These are phyloP conservation scores for Alethe castanea DNA, from an alignment of 2,113 vertebrate genomes.

Conservation along the genomic window DNA sequence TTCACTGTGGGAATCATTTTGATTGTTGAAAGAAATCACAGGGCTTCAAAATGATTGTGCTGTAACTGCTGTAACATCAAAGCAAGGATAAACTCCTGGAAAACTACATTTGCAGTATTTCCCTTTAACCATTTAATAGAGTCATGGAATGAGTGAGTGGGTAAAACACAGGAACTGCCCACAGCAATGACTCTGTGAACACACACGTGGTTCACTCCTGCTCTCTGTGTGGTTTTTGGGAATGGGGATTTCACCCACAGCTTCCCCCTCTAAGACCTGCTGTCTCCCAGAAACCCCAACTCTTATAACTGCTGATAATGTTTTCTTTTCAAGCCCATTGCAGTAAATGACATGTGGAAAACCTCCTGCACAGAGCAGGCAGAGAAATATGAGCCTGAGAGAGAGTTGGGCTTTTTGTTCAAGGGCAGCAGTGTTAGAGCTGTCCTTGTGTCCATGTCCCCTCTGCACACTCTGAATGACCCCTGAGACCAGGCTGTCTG, in stretches of 20 bases:
- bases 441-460: background rate
- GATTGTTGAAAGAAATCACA: constrained; percentile 12
- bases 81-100: background rate
- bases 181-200: background rate
- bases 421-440: background rate
- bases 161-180: background rate
- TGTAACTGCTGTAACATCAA: background rate
- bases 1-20: constrained; percentile 14
- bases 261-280: background rate
- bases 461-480: background rate
- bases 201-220: accelerated
- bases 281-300: background rate
- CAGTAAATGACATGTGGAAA: background rate
- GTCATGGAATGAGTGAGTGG: background rate
- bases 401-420: background rate
- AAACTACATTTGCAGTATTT: background rate
- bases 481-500: accelerated
- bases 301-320: accelerated
- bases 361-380: background rate
- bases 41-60: background rate
- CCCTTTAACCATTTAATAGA: background rate
- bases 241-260: background rate
- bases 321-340: background rate
- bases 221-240: accelerated
- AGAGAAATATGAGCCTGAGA: accelerated